Percentiles rank a stretch among this genome's conserved stretches.
These are phyloP conservation scores for Lateolabrax maculatus DNA, from an alignment of 2,797 vertebrate species.

Conservation along the genomic window DNA sequence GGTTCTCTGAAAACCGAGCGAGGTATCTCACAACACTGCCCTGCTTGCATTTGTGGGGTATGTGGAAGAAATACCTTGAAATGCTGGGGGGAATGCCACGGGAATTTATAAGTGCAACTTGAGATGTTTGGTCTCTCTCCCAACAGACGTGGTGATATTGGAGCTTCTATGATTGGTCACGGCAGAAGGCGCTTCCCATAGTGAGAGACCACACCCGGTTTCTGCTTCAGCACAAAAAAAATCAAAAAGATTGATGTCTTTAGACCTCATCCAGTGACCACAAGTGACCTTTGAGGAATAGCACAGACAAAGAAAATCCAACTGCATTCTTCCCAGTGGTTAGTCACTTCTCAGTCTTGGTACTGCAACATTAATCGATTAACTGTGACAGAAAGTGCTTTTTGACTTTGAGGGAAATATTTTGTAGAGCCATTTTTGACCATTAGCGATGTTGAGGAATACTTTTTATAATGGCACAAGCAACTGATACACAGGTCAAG, in stretches of 20 bases:
- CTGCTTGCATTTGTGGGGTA: no score
- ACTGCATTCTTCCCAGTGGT: neutral
- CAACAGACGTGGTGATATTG: no score
- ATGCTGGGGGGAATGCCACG: no score
- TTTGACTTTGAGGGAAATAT: neutral
- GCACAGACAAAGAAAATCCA: neutral
- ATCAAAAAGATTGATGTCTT: neutral
- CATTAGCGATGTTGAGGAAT: neutral
- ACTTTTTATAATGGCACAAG: neutral
- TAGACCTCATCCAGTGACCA: neutral
- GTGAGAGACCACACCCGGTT: no score
- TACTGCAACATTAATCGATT: neutral
- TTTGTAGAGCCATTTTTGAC: neutral
- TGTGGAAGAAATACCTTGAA: no score
- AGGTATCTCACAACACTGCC: no score
- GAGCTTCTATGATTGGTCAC: no score
- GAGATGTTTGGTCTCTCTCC: no score
- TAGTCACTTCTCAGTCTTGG: neutral
- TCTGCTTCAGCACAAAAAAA: slow-evolving; percentile 5
- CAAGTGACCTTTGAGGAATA: slow-evolving; percentile 1
- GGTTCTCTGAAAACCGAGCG: no score
- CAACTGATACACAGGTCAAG: neutral
- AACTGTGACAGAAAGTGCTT: neutral
- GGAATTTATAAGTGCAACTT: no score
- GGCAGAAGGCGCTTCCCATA: no score